These are phyloP conservation scores for Capitulum mitella DNA, from an alignment of 2,888 invertebrate species.

Conservation along the genomic window DNA sequence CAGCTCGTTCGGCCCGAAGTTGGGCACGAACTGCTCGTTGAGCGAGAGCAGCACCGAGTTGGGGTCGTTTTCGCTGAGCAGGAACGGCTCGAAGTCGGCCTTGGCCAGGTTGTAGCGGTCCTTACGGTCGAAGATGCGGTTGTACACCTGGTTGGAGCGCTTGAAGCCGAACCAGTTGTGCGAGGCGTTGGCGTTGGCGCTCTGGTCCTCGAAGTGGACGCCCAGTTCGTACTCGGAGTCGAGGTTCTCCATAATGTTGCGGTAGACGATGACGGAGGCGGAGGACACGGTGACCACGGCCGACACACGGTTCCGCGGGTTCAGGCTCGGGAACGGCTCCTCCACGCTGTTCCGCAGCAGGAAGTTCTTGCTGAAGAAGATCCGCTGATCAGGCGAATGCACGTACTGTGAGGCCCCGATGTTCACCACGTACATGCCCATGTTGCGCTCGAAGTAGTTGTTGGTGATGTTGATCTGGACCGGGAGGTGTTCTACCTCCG, in stretches of 20 bases:
- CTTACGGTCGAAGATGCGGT: conserved; percentile 55
- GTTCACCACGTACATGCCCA: conserved; percentile 78
- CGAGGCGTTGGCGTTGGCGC: conserved; percentile 84
- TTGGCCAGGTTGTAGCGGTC: conserved; percentile 91
- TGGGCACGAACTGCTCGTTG: conserved; percentile 68
- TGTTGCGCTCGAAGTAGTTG: conserved; percentile 84
- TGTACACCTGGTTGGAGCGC: conserved; percentile 41
- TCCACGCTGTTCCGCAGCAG: conserved; percentile 74
- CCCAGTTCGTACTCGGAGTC: conserved; percentile 89
- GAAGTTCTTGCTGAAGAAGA: conserved; percentile 80
- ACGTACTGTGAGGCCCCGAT: conserved; percentile 82
- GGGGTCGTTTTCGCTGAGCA: conserved; percentile 73
- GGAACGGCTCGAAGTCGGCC: conserved; percentile 82
- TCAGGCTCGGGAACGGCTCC: conserved; percentile 67
- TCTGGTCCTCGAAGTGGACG: conserved; percentile 89
- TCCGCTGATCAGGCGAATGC: conserved; percentile 56
- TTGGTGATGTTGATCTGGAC: conserved; percentile 65
- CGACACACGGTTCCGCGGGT: conserved; percentile 83
- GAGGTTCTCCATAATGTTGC: conserved; percentile 87
- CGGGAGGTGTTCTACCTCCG: conserved; percentile 70
- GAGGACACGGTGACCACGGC: conserved; percentile 89
- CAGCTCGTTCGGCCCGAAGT: conserved; percentile 61
- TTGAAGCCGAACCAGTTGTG: conserved; percentile 79
- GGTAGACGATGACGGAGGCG: conserved; percentile 69
- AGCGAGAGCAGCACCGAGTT: conserved; percentile 35